Percentiles rank a stretch among this genome's conserved stretches.
Evolutionary conservation across 1,140 invertebrate genomes (phyloP).

Genomic region (Hylaeus volcanicus): DNA sequence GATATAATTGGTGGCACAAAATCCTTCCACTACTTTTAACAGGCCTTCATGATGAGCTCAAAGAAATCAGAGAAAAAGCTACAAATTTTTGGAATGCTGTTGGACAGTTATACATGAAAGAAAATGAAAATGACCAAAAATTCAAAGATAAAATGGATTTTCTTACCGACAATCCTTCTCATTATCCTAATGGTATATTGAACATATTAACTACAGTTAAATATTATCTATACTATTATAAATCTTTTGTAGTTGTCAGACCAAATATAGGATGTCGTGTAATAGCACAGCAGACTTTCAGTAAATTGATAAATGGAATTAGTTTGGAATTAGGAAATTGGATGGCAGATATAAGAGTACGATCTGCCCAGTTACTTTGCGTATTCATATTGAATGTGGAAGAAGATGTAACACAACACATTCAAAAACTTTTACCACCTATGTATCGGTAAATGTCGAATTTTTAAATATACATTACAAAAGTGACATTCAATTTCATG

Average conservation of each 20-base stretch:
- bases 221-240: background rate
- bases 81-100: conserved; percentile 84
- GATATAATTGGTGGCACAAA: conserved; percentile 89
- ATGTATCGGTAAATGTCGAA: conserved; percentile 80
- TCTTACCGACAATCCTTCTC: conserved; percentile 79
- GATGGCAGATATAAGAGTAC: conserved; percentile 86
- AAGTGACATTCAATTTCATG: background rate
- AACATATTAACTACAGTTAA: background rate
- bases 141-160: conserved; percentile 88
- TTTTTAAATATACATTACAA: conserved; percentile 8
- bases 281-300: conserved; percentile 85
- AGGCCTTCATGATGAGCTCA: conserved; percentile 86
- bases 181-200: conserved; percentile 84
- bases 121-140: conserved; percentile 89
- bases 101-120: conserved; percentile 86
- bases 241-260: conserved; percentile 80
- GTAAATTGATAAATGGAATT: conserved; percentile 85
- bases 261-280: conserved; percentile 89
- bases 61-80: conserved; percentile 83
- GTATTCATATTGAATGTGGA: conserved; percentile 86
- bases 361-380: conserved; percentile 87
- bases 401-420: conserved; percentile 85
- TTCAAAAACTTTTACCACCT: conserved; percentile 82
- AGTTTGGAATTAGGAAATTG: conserved; percentile 87
- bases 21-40: conserved; percentile 89